Evolutionary conservation across 2,888 invertebrate species (phyloP), one percentile per base, ranked within the genome.

Genomic region (Cordilura impudica): DNA sequence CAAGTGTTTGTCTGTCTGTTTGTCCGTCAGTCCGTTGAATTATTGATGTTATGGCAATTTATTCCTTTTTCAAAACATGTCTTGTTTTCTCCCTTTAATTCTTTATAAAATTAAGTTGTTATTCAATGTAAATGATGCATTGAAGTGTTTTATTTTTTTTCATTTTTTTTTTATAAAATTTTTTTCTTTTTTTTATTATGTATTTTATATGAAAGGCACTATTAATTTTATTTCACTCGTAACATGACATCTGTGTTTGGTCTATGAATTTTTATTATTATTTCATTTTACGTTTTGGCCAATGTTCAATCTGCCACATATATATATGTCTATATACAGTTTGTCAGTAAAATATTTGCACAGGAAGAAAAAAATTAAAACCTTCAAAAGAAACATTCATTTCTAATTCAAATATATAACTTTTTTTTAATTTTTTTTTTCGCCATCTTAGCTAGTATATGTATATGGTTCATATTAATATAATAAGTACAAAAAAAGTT

Each of bases 201-300:
- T 18, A 7, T 51, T 23, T 23, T 26, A 12, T 51, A 21, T 23
- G 49, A 60, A n/a, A 16, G 58, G 35, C 58, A 78, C 78, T 74
- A 74, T 74, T 74, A 79, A 79, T 76, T 79, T 79, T 71, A 61
- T 76, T 76, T 67, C n/a, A n/a, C n/a, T n/a, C n/a, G n/a, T 43
- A 76, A 72, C 71, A 75, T 76, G 71, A 63, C 79, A 67, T 79
- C 71, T 75, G 58, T 72, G 51, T 75, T 70, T 49, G 75, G 69
- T 70, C 69, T 76, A 70, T 76, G 56, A 76, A 70, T 51, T 76
- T 67, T 70, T 69, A 75, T 74, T 74, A 53, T 45, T 66, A 67
- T 56, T 45, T 39, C 51, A 16, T 49, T 23, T 58, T 39, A 5
- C 19, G 21, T 60, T 19, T 16, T 63, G 16, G 31, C n/a, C 19